Evolutionary conservation across 2,888 invertebrate species (phyloP).

Genomic region (Erebia aethiops): DNA sequence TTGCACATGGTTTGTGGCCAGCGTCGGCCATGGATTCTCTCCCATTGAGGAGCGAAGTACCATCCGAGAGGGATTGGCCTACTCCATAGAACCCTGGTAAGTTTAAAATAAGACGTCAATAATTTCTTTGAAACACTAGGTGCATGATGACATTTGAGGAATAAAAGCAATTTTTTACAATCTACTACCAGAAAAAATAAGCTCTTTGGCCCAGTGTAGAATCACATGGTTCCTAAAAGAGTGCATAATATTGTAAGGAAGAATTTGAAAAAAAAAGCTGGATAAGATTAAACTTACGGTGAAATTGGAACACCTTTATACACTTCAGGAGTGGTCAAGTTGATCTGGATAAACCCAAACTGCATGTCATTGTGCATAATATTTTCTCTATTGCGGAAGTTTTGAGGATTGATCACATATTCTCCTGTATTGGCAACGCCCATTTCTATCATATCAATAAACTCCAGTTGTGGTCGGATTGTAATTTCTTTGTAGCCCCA

Average conservation of each 20-base stretch:
- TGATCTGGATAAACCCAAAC: conserved; percentile 94
- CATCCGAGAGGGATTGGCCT: conserved; percentile 95
- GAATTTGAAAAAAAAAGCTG: neutral
- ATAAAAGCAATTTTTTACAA: neutral
- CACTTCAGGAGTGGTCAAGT: conserved; percentile 89
- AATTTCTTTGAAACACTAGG: neutral
- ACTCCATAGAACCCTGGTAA: conserved; percentile 90
- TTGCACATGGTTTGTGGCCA: conserved; percentile 95
- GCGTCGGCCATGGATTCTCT: conserved; percentile 87
- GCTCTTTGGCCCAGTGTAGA: neutral
- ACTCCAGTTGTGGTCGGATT: conserved; percentile 90
- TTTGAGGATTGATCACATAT: conserved; percentile 88
- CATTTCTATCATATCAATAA: conserved; percentile 89
- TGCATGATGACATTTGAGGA: conserved; percentile 79
- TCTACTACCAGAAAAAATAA: neutral
- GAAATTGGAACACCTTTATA: conserved; percentile 86
- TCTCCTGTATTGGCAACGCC: conserved; percentile 86
- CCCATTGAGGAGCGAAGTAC: conserved; percentile 97
- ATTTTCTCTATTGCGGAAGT: conserved; percentile 88
- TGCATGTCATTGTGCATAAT: conserved; percentile 87
- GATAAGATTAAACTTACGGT: conserved; percentile 84
- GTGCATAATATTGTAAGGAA: neutral
- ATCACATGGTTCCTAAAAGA: neutral
- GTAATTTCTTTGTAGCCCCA: conserved; percentile 96
- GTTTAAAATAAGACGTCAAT: neutral